A percentile compares a stretch with the other conserved stretches of the same genome.
Conservation (phyloP, 2,113 vertebrate species). For the Ahaetulla prasina region DNA sequence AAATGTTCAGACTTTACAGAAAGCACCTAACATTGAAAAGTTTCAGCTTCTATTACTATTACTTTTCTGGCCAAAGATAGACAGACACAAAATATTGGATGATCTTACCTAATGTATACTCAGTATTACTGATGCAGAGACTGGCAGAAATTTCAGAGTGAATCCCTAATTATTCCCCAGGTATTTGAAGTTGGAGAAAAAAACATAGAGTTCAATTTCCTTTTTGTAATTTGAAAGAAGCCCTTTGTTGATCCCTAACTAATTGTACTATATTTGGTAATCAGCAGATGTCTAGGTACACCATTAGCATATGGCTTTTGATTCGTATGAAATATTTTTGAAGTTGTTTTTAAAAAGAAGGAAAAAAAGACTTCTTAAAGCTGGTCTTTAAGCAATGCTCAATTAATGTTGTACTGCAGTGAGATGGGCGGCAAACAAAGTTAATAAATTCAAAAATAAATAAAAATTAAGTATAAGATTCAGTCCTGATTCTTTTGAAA, state of each 20-base stretch:
- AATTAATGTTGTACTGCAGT: background rate
- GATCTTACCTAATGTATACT: slow-evolving; percentile 13
- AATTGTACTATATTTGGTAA: slow-evolving; percentile 58
- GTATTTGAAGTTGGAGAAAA: slow-evolving; percentile 46
- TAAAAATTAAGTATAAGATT: background rate
- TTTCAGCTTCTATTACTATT: background rate
- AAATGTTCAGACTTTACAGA: background rate
- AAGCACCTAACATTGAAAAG: background rate
- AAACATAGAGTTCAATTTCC: slow-evolving; percentile 43
- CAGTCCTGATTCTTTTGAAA: slow-evolving; percentile 3
- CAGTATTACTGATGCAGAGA: slow-evolving; percentile 33
- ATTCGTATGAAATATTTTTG: slow-evolving; percentile 11
- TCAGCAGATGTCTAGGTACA: slow-evolving; percentile 52
- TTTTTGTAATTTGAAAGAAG: slow-evolving; percentile 51
- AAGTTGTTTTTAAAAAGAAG: background rate
- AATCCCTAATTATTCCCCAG: slow-evolving; percentile 59
- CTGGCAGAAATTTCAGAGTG: slow-evolving; percentile 49
- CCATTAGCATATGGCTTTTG: slow-evolving; percentile 29
- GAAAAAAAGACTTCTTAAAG: background rate
- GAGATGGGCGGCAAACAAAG: background rate
- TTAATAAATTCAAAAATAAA: background rate
- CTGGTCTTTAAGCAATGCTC: slow-evolving; percentile 35
- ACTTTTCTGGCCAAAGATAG: background rate
- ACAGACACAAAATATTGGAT: background rate
- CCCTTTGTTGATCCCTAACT: slow-evolving; percentile 61